Percentiles rank a stretch among this genome's conserved stretches.
Conservation (phyloP, 2,113 vertebrate species). For the Salvator merianae region DNA sequence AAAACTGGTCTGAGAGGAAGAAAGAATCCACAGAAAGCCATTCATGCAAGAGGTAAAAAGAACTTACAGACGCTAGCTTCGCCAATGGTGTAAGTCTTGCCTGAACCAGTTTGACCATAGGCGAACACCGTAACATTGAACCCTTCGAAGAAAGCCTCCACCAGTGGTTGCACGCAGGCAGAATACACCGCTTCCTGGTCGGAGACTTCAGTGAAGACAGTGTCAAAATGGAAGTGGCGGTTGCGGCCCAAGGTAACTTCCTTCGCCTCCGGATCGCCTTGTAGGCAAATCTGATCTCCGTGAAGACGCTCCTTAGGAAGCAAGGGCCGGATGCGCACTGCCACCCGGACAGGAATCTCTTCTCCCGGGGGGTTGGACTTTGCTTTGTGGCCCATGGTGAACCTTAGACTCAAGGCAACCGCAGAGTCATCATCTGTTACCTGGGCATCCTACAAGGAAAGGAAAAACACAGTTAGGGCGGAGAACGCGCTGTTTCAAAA, state of each 20-base stretch:
- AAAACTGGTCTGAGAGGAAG: accelerated
- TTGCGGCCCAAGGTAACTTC: constrained; percentile 84
- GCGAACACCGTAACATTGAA: constrained; percentile 95
- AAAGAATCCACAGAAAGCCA: not conserved
- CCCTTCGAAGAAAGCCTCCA: constrained; percentile 91
- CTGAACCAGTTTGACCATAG: constrained; percentile 94
- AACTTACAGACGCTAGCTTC: constrained; percentile 92
- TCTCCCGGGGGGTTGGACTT: constrained; percentile 72
- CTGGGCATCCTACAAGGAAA: not conserved
- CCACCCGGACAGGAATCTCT: constrained; percentile 85
- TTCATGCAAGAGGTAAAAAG: not conserved
- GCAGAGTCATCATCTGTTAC: not conserved
- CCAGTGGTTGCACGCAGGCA: constrained; percentile 87
- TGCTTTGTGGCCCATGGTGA: constrained; percentile 84
- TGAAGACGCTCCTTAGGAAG: constrained; percentile 90
- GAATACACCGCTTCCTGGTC: constrained; percentile 87
- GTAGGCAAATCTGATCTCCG: constrained; percentile 87
- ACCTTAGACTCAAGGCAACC: not conserved
- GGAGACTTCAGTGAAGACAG: constrained; percentile 82
- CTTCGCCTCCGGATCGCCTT: constrained; percentile 70
- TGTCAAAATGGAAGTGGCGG: constrained; percentile 86
- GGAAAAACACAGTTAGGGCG: not conserved
- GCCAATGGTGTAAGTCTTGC: constrained; percentile 95
- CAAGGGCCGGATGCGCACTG: constrained; percentile 87
- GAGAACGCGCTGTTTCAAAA: not conserved